Evolutionary conservation across 2,113 vertebrate genomes (phyloP).

Genomic region (Gallinago paraguaiae): DNA sequence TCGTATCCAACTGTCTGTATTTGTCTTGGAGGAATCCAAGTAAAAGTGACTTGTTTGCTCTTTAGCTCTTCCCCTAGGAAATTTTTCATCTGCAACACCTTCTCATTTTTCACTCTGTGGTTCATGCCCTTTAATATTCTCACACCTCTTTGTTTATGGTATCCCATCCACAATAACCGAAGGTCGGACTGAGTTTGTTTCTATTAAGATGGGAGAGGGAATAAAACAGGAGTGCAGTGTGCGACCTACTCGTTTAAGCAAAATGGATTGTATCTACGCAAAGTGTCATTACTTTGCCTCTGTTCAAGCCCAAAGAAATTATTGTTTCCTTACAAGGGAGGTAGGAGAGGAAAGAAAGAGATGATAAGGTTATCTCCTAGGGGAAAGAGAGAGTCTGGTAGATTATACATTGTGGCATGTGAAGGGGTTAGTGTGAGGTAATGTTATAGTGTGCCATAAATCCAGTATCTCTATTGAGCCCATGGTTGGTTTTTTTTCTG

Average conservation of each 20-base stretch:
- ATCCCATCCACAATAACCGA: not conserved
- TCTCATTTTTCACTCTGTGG: not conserved
- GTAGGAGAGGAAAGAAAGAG: not conserved
- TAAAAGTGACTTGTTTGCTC: not conserved
- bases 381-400: not conserved
- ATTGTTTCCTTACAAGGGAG: not conserved
- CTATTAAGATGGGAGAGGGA: not conserved
- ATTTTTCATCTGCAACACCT: not conserved
- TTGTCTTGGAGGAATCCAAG: not conserved
- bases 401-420: not conserved
- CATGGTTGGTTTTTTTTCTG: not conserved
- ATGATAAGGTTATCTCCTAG: constrained; percentile 6
- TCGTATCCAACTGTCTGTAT: not conserved
- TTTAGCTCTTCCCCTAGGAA: not conserved
- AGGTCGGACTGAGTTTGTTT: not conserved
- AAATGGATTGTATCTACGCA: not conserved
- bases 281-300: not conserved
- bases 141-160: not conserved
- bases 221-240: not conserved
- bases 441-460: not conserved
- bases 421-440: constrained; percentile 5
- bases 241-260: not conserved
- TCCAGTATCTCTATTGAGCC: not conserved
- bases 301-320: not conserved
- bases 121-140: not conserved